Base-by-base conservation (phyloP, 2,888 invertebrate species). In the Apamea sordens region DNA sequence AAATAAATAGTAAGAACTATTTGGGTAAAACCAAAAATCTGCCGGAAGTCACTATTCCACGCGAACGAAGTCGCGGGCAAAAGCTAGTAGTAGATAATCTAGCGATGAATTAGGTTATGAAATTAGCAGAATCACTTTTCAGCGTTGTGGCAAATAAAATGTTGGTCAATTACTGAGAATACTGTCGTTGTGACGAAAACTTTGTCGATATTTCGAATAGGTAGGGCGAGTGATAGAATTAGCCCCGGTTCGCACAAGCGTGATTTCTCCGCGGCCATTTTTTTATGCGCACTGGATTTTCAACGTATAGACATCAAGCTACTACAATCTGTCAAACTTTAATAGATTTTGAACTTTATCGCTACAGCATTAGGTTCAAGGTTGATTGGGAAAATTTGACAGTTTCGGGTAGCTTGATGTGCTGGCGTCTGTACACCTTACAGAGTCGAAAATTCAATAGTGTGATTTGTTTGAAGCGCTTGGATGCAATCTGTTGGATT, bases 91-190 rank as follows among this genome's bases (percentile, higher is more conserved):
- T 85, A 82, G 77, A 59, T 75, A 70, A 67, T 69, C 68, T 86
- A 86, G 76, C 72, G 8, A 74, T 70, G 70, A 71, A 76, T 76
- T 85, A 76, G 86, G 61, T 73, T 73, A 82, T 75, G 59, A 50
- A 74, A 44, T 75, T 82, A 77, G 72, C 50, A n/a, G 61, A 77
- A 84, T 74, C n/a, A 73, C 63, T 76, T 78, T 21, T 56, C n/a
- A 65, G 72, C 78, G 61, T 78, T 78, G 69, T 70, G 82, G 61
- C 67, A 82, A 82, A 77, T 85, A 72, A 76, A 65, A 78, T 86
- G 64, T 87, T 85, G 78, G 86, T 89, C 87, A 87, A 87, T 87
- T 89, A 87, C 79, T 78, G 64, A 81, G 77, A 75, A 72, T 67
- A 79, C 83, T 83, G 13, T 75, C 67, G 74, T 75, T 76, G 41